Conservation (phyloP, 2,888 invertebrate genomes). For the Agrotis puta region DNA sequence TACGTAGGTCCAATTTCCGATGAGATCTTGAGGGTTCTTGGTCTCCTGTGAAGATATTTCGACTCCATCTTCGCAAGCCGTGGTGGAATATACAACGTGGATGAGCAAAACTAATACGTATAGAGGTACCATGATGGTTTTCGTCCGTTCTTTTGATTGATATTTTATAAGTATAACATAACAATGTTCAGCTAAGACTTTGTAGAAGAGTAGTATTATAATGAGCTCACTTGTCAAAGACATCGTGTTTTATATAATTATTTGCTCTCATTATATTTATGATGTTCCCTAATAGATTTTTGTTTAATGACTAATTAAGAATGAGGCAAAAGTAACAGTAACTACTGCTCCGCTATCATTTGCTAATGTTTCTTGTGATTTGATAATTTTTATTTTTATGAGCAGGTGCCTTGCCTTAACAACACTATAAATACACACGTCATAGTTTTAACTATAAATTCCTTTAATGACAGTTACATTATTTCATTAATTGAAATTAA, state of each 20-base stretch:
- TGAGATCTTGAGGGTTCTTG: conserved; percentile 27
- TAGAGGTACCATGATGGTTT: conserved; percentile 32
- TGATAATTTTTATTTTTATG: background rate
- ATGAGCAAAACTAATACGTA: conserved; percentile 30
- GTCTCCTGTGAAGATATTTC: conserved; percentile 33
- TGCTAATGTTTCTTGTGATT: conserved; percentile 4
- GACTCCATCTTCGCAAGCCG: conserved; percentile 42
- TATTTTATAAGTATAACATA: no score
- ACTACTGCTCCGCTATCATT: background rate
- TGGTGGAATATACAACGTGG: conserved; percentile 11
- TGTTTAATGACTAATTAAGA: background rate
- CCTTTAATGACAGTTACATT: background rate
- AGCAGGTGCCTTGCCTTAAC: background rate
- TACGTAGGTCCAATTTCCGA: conserved; percentile 56
- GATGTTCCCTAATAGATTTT: background rate
- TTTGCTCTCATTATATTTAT: background rate
- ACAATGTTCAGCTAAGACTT: background rate
- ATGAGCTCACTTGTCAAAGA: background rate
- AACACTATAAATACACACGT: background rate
- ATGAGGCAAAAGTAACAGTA: background rate
- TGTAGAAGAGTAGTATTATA: background rate
- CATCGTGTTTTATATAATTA: background rate
- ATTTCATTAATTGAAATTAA: background rate
- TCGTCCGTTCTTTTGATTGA: background rate
- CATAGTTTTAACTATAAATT: background rate